Conservation (phyloP, 1,140 invertebrate genomes). For the Cecropterus lyciades region DNA sequence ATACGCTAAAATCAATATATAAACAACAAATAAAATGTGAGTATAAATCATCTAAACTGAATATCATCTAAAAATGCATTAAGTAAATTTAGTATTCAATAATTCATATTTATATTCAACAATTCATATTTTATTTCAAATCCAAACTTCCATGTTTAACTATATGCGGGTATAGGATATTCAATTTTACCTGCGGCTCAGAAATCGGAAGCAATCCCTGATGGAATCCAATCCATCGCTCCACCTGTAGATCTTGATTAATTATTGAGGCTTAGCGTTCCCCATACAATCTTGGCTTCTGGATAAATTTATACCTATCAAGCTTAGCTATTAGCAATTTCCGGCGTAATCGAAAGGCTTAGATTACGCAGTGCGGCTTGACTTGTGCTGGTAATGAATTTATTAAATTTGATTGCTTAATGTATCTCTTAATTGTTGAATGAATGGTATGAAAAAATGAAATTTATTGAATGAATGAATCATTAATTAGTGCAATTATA, state of each 20-base stretch:
- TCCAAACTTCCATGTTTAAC: not conserved
- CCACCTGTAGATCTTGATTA: slow-evolving; percentile 57
- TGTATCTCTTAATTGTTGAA: too few species aligned
- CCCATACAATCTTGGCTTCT: slow-evolving; percentile 41
- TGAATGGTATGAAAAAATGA: too few species aligned
- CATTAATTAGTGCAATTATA: too few species aligned
- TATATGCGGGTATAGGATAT: not conserved
- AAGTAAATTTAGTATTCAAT: too few species aligned
- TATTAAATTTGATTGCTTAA: slow-evolving; percentile 1
- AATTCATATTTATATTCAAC: too few species aligned
- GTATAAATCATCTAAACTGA: too few species aligned
- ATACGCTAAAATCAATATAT: too few species aligned
- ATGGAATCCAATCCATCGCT: slow-evolving; percentile 49
- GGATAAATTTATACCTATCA: slow-evolving; percentile 35
- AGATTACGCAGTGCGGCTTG: slow-evolving; percentile 8
- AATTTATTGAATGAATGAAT: too few species aligned
- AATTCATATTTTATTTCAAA: not conserved
- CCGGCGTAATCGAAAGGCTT: slow-evolving; percentile 30
- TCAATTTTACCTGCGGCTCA: slow-evolving; percentile 39
- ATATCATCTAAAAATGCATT: too few species aligned
- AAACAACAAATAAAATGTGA: too few species aligned
- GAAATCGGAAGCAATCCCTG: slow-evolving; percentile 42
- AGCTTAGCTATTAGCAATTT: slow-evolving; percentile 29
- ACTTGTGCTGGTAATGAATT: slow-evolving; percentile 14
- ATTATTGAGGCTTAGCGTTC: slow-evolving; percentile 42